Evolutionary conservation across 2,113 vertebrate species (phyloP), one percentile per base, ranked within the genome.

Genomic region (Hemibagrus wyckioides): DNA sequence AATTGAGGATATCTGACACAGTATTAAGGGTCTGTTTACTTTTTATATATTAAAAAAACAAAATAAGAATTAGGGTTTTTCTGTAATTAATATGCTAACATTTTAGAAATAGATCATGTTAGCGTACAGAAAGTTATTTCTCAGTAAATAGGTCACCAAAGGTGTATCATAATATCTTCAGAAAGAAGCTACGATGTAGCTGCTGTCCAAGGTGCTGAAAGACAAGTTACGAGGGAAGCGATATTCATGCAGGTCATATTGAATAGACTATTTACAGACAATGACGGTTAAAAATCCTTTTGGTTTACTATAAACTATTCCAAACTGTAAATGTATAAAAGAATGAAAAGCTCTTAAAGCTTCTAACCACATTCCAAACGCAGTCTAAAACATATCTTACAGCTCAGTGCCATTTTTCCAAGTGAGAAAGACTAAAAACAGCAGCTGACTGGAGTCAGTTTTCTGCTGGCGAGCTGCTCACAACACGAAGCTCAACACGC

Each of bases 201-300:
- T 57, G 83, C 83, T 89, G 67, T 77, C 85, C 83, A 52, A 41
- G 77, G 89, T 87, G 67, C 89, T 89, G 86, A 89, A 19, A 33
- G 82, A 73, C 4, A 2, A 36, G 14, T 52, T n/a, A 50, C 28
- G 44, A 77, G 10, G 21, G 79, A 23, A 14, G 10, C 21, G 10
- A 25, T 25, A 25, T 57, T 57, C 4, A 56, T 19, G 76, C 0
- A 52, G 50, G 4, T 2, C 2, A 79, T 1, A 77, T 17, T 80
- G 13, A 0, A 54, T 80, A 17, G 9, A 30, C 39, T 57, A 36
- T 65, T 63, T n/a, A 28, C 56, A 82, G 11, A 23, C 54, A 59
- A 48, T 44, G 8, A 44, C 73, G 8, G 6, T 44, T 75, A 48
- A 48, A 80, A 33, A n/a, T 25, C 3, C 9, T 25, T 1, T 7